phyloP scores from a whole-genome alignment of 2,797 vertebrate genomes.

The Enteromius thamalakanensis region DNA sequence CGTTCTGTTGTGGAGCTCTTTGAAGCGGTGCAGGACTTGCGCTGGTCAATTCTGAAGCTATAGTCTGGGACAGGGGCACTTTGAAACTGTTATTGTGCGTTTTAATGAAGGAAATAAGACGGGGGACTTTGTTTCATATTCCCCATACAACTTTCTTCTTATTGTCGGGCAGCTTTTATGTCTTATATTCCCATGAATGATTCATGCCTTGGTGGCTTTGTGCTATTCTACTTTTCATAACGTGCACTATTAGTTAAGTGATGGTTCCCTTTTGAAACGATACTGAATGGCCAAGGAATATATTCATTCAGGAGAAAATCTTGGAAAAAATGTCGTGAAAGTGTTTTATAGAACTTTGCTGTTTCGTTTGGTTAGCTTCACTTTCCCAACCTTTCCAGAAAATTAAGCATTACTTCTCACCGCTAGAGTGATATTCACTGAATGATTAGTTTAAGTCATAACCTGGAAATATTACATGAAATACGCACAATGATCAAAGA shows the following conservation, averaged over 20 bases:
- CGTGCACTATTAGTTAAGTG: conserved; percentile 86
- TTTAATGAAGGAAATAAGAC: conserved; percentile 90
- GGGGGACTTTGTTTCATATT: conserved; percentile 87
- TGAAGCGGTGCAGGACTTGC: conserved; percentile 90
- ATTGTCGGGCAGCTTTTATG: conserved; percentile 94
- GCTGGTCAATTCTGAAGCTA: conserved; percentile 92
- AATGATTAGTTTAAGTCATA: conserved; percentile 39
- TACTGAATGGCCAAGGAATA: conserved; percentile 75
- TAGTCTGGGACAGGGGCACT: conserved; percentile 83
- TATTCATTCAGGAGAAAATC: conserved; percentile 71
- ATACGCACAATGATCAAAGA: conserved; percentile 5
- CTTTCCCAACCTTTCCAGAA: neutral
- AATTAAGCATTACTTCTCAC: neutral
- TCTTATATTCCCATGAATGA: conserved; percentile 96
- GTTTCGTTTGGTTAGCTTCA: neutral
- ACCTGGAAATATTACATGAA: neutral
- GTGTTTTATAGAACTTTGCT: neutral
- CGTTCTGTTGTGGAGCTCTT: conserved; percentile 88
- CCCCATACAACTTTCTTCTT: conserved; percentile 89
- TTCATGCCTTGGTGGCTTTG: conserved; percentile 89
- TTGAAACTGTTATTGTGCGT: conserved; percentile 83
- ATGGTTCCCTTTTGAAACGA: conserved; percentile 83
- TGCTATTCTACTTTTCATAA: conserved; percentile 83
- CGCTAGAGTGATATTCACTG: neutral
- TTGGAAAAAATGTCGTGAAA: conserved; percentile 42